phyloP scores from a whole-genome alignment of 2,113 vertebrate species.

The Corythoichthys haematopterus region DNA sequence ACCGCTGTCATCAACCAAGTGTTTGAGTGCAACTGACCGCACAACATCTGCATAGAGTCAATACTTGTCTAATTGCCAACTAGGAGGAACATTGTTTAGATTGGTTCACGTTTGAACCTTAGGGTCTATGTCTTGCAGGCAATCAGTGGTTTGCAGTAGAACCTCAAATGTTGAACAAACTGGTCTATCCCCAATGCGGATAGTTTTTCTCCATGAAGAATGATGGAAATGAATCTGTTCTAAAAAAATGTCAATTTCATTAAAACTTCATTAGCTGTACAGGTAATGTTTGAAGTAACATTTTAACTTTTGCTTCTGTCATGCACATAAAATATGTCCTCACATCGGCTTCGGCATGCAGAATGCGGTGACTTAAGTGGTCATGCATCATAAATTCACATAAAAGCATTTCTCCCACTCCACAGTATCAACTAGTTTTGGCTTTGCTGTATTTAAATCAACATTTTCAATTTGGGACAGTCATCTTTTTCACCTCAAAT shows the following conservation, averaged over 20 bases:
- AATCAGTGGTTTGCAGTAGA: background rate
- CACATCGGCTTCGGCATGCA: background rate
- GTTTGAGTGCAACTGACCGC: constrained; percentile 31
- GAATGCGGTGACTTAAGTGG: background rate
- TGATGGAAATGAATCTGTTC: background rate
- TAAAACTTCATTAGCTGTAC: background rate
- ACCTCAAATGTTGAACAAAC: background rate
- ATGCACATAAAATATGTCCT: background rate
- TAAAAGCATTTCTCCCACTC: background rate
- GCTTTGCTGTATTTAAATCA: background rate
- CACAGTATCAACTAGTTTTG: too few relatives aligned
- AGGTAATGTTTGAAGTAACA: background rate
- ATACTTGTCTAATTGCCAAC: constrained; percentile 13
- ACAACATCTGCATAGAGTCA: constrained; percentile 17
- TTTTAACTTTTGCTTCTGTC: background rate
- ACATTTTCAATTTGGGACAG: background rate
- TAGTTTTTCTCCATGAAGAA: background rate
- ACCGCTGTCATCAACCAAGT: constrained; percentile 18
- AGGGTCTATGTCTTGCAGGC: constrained; percentile 5
- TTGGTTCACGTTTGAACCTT: constrained; percentile 26
- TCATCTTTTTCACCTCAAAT: background rate
- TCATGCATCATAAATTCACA: background rate
- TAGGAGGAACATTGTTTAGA: constrained; percentile 1
- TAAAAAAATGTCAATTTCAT: background rate
- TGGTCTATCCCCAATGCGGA: background rate